Base-by-base conservation (phyloP, 2,888 invertebrate species). In the Odontothrips loti region DNA sequence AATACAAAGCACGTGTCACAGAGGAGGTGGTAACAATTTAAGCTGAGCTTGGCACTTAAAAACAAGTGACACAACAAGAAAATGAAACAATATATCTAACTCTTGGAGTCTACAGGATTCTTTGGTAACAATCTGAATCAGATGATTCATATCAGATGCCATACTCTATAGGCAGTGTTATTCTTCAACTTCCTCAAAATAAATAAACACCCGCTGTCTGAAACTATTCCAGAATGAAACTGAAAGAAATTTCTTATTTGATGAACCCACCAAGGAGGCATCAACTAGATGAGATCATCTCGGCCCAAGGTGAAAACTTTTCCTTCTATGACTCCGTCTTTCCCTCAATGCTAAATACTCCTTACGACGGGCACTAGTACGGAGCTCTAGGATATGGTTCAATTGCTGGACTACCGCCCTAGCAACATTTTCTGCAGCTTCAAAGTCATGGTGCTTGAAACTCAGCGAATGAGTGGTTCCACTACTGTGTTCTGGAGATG, bases 381-480 rank as follows among this genome's bases (percentile, higher is more conserved):
- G 90, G 84, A 96, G 89, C 85, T 96, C 95, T 82, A 97, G 87
- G 83, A 97, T 96, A 82, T 95, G 92, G 87, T 94, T 95, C 17
- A 97, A 91, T 89, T 97, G 96, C 83, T 93, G 92, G 0, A 95
- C 94, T 80, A 97, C 96, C 87, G 95, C 95, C 84, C 92, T 91
- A 0, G 95, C 95, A 1, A 90, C 91, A 6, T 90, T 89, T 79
- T 91, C 90, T 83, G 96, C 95, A 4, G 94, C 91, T 88, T 97
- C 97, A 86, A 97, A 97, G 86, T 95, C 95, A 85, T 95, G 95
- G 86, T 93, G 92, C 86, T 96, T 96, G 87, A 95, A 96, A 80
- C 92, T 92, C 10, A 89, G 68, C 85, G 89, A 87, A 82, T 88
- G 88, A 43, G 88, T 85, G 79, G 85, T 84, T 43, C 82, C 83